These are phyloP conservation scores for Clarias magur DNA, from an alignment of 2,113 vertebrate genomes.

Conservation along the genomic window DNA sequence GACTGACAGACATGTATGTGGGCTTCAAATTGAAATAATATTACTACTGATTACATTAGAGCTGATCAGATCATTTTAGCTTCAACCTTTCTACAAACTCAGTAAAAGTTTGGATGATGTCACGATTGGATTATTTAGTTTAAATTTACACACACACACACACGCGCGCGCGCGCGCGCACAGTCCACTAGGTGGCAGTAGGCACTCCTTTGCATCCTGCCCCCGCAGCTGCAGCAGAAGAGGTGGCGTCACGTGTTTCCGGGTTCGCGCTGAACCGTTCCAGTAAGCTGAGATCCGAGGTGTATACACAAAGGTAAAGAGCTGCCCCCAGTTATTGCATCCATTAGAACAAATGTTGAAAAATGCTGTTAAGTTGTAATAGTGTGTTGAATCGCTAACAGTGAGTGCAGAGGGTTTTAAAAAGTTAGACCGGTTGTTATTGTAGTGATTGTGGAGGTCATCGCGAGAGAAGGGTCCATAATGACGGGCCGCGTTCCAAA, in stretches of 20 bases:
- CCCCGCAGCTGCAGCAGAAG: neutral
- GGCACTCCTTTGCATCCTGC: neutral
- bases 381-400: neutral
- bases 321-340: neutral
- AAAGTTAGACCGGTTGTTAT: neutral
- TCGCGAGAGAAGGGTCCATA: neutral
- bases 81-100: too few relatives aligned
- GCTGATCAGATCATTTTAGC: too few relatives aligned
- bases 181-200: neutral
- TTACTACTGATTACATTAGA: too few relatives aligned
- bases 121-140: too few relatives aligned
- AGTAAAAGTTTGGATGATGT: too few relatives aligned
- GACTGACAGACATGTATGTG: too few relatives aligned
- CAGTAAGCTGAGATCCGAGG: neutral
- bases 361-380: neutral
- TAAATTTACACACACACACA: too few relatives aligned
- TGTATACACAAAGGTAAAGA: conserved; percentile 1
- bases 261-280: neutral
- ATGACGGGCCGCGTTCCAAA: neutral
- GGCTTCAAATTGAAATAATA: too few relatives aligned
- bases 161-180: too few relatives aligned
- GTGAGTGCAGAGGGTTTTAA: neutral
- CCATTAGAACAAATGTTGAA: neutral
- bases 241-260: neutral
- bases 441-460: conserved; percentile 39